These are phyloP conservation scores for Pteria penguin DNA, from an alignment of 2,888 invertebrate species.

Conservation along the genomic window DNA sequence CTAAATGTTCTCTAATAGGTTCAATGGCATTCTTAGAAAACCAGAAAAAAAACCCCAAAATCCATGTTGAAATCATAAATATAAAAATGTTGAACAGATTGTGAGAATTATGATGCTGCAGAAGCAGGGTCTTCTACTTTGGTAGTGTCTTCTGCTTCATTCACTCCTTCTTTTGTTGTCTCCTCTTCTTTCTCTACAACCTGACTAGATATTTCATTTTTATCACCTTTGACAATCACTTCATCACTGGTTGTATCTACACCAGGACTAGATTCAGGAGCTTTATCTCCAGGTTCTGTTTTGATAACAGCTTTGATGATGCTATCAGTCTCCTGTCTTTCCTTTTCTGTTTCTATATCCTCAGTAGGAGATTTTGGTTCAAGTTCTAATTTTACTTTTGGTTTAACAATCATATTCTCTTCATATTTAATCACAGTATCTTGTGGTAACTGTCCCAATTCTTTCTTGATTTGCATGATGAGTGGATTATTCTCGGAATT, in stretches of 20 bases:
- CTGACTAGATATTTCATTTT: not conserved
- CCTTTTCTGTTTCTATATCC: not conserved
- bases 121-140: too few species aligned
- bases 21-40: too few species aligned
- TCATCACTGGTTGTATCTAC: not conserved
- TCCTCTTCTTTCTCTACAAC: not conserved
- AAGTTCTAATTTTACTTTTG: constrained; percentile 16
- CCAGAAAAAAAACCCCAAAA: too few species aligned
- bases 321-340: not conserved
- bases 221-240: not conserved
- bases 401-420: constrained; percentile 24
- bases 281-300: not conserved
- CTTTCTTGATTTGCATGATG: constrained; percentile 42
- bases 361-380: not conserved
- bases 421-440: constrained; percentile 31
- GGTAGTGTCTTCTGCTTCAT: too few species aligned
- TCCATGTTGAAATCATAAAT: too few species aligned
- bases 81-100: too few species aligned
- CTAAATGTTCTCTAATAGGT: too few species aligned
- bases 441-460: constrained; percentile 35
- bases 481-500: constrained; percentile 43
- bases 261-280: too few species aligned
- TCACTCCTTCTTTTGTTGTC: too few species aligned
- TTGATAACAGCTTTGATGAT: not conserved
- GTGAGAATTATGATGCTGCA: too few species aligned